Conservation (phyloP, 2,888 invertebrate genomes). For the Tetragonisca angustula region DNA sequence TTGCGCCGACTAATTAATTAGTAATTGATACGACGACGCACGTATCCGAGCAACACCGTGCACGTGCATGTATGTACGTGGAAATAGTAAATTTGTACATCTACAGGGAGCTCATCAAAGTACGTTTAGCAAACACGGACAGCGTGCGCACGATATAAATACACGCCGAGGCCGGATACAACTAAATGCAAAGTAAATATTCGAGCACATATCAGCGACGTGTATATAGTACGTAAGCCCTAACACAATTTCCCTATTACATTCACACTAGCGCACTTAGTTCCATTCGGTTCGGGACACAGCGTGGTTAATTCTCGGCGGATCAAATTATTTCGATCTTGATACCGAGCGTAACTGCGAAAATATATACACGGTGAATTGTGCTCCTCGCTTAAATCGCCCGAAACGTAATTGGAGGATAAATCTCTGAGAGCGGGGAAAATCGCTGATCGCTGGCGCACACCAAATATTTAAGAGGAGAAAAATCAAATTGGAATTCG, state of each 20-base stretch:
- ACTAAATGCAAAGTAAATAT: conserved; percentile 46
- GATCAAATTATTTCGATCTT: not conserved
- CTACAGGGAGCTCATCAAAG: conserved; percentile 9
- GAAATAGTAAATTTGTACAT: conserved; percentile 15
- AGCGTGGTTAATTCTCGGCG: not conserved
- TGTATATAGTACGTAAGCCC: not conserved
- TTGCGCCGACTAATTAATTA: not conserved
- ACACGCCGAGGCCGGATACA: not conserved
- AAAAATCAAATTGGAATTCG: too few species aligned
- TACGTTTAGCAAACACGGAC: conserved; percentile 2
- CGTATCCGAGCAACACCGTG: not conserved
- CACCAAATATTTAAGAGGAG: too few species aligned
- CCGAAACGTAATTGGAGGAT: not conserved
- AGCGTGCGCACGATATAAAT: not conserved
- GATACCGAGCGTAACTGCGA: not conserved
- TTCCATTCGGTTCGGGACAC: not conserved
- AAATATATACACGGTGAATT: not conserved
- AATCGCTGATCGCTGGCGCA: too few species aligned
- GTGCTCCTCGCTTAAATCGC: not conserved
- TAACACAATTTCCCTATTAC: conserved; percentile 15
- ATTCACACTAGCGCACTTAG: not conserved
- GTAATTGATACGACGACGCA: not conserved
- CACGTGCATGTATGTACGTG: not conserved
- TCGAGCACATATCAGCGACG: not conserved
- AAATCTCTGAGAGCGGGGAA: not conserved